Evolutionary conservation across 2,888 invertebrate genomes (phyloP).

Genomic region (Deroplatys truncata): DNA sequence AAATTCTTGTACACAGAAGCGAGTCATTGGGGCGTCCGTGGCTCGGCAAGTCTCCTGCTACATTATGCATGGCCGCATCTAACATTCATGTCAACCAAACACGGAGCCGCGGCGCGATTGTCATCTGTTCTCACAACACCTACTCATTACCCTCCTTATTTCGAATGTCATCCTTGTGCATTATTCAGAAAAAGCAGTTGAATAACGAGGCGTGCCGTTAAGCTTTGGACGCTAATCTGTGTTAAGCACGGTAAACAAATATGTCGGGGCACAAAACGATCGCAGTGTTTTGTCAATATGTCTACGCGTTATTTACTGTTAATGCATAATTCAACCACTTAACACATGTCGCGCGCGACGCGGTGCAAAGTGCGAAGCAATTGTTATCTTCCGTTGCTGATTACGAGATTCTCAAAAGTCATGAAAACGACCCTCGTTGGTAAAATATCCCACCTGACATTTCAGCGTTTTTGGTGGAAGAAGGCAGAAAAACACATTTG

Average conservation of each 20-base stretch:
- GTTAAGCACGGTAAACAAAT: not conserved
- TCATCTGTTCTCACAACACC: slow-evolving; percentile 28
- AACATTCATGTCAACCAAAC: slow-evolving; percentile 31
- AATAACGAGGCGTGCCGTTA: not conserved
- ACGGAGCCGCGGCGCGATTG: slow-evolving; percentile 24
- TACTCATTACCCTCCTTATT: slow-evolving; percentile 27
- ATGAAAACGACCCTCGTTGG: too few species aligned
- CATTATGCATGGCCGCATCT: slow-evolving; percentile 29
- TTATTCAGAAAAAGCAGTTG: slow-evolving; percentile 22
- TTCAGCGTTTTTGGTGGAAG: too few species aligned
- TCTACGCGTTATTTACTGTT: slow-evolving; percentile 11
- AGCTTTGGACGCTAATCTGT: not conserved
- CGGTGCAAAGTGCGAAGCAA: not conserved
- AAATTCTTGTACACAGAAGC: not conserved
- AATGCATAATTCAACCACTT: slow-evolving; percentile 6
- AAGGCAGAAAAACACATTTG: too few species aligned
- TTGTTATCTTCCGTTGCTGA: not conserved
- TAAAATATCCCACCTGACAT: too few species aligned
- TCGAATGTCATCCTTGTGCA: slow-evolving; percentile 25
- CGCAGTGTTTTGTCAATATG: slow-evolving; percentile 15
- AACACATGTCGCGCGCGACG: not conserved
- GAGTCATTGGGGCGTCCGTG: not conserved
- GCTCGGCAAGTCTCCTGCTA: not conserved
- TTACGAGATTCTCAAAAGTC: not conserved
- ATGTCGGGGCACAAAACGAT: not conserved